Evolutionary conservation across 2,888 invertebrate species (phyloP).

Genomic region (Drosophila pegasa): DNA sequence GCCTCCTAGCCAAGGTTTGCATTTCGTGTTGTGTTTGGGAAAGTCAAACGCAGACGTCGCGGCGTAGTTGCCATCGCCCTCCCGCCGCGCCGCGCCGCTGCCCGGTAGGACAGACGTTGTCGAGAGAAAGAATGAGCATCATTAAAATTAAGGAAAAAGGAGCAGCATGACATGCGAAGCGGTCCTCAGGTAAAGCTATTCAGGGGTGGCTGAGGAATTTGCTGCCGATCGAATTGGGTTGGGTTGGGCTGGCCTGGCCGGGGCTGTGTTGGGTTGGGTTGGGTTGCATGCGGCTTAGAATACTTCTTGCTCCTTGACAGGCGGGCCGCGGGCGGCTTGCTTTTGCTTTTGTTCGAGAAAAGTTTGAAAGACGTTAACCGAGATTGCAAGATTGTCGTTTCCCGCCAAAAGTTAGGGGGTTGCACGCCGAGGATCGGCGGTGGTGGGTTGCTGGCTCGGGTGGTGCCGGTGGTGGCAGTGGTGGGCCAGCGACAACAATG

Average conservation of each 20-base stretch:
- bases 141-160: conserved; percentile 65
- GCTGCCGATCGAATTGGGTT: conserved; percentile 14
- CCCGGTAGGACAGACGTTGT: conserved; percentile 40
- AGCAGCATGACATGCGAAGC: conserved; percentile 68
- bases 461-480: conserved; percentile 58
- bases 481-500: conserved; percentile 48
- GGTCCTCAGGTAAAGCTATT: conserved; percentile 65
- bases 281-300: conserved; percentile 40
- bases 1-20: conserved; percentile 16
- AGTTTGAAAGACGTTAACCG: conserved; percentile 67
- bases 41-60: conserved; percentile 37
- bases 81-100: conserved; percentile 61
- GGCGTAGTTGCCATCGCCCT: conserved; percentile 52
- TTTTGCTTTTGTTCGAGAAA: conserved; percentile 37
- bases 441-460: conserved; percentile 73
- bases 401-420: conserved; percentile 80
- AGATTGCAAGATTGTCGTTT: conserved; percentile 52
- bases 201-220: conserved; percentile 61
- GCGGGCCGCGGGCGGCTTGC: conserved; percentile 57
- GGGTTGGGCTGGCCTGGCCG: conserved; percentile 19
- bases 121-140: conserved; percentile 57
- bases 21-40: conserved; percentile 19
- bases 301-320: conserved; percentile 54
- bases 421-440: conserved; percentile 59
- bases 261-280: conserved; percentile 20